Conservation (phyloP, 2,888 invertebrate genomes). For the Physocephala rufipes region DNA sequence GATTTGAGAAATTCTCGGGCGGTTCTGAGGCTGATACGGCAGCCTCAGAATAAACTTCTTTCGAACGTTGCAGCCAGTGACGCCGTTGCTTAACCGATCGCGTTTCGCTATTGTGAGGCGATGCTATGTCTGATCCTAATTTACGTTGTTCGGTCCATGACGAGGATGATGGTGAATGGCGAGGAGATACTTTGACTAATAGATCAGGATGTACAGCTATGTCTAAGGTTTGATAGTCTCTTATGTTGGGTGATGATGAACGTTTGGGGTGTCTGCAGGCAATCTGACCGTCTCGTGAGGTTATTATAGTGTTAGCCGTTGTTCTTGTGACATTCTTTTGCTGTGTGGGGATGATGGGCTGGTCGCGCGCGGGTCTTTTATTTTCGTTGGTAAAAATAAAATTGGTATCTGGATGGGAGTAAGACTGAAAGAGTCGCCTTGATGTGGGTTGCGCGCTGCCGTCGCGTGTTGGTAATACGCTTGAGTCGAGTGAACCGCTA, state of each 20-base stretch:
- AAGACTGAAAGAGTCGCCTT: slow-evolving; percentile 54
- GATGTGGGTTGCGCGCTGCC: slow-evolving; percentile 12
- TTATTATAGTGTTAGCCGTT: slow-evolving; percentile 46
- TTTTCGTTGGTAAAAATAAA: slow-evolving; percentile 59
- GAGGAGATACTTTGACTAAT: slow-evolving; percentile 54
- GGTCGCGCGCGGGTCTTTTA: slow-evolving; percentile 50
- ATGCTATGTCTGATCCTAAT: slow-evolving; percentile 13
- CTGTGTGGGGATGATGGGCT: slow-evolving; percentile 31
- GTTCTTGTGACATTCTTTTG: slow-evolving; percentile 33
- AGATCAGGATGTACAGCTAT: slow-evolving; percentile 60
- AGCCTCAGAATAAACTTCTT: slow-evolving; percentile 51
- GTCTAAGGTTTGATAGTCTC: slow-evolving; percentile 53
- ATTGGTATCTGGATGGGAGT: slow-evolving; percentile 58
- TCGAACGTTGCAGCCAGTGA: slow-evolving; percentile 50
- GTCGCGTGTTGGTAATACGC: slow-evolving; percentile 5
- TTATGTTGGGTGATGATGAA: slow-evolving; percentile 56
- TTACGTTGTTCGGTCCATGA: slow-evolving; percentile 16
- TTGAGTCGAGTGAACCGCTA: slow-evolving; percentile 17
- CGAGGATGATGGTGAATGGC: slow-evolving; percentile 48
- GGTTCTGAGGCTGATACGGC: slow-evolving; percentile 51
- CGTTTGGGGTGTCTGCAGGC: slow-evolving; percentile 53
- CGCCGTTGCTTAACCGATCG: slow-evolving; percentile 50
- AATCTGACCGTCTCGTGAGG: slow-evolving; percentile 51
- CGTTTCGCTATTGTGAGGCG: slow-evolving; percentile 33
- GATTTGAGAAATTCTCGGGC: not conserved